Conservation (phyloP, 2,888 invertebrate species). For the Alloplasta piceator region DNA sequence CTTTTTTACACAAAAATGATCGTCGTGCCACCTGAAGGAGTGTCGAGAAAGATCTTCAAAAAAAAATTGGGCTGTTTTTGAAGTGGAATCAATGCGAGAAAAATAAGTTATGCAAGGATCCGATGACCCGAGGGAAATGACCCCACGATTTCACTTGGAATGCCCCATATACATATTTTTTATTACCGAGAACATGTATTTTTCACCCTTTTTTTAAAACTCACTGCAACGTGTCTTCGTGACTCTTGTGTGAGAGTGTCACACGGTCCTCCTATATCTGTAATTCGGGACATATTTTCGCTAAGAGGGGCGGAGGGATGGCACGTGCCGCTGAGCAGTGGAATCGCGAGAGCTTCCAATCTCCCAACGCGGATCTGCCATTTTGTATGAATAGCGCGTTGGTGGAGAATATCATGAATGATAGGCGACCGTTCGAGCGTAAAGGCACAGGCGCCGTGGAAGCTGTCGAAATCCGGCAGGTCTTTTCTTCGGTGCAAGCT, state of each 20-base stretch:
- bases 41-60: too few species aligned
- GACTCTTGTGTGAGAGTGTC: not conserved
- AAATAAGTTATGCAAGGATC: too few species aligned
- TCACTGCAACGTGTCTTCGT: not conserved
- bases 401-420: slow-evolving; percentile 65
- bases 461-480: slow-evolving; percentile 54
- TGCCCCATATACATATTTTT: slow-evolving; percentile 23
- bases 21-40: too few species aligned
- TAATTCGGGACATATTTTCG: slow-evolving; percentile 11
- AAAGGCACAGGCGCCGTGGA: slow-evolving; percentile 37
- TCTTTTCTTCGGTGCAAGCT: slow-evolving; percentile 3
- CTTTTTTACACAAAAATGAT: too few species aligned
- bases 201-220: not conserved
- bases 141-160: too few species aligned
- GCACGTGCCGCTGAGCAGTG: slow-evolving; percentile 46
- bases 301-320: not conserved
- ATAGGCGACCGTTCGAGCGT: slow-evolving; percentile 59
- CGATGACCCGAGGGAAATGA: too few species aligned
- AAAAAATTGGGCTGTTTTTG: too few species aligned
- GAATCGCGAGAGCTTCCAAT: slow-evolving; percentile 24
- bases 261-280: not conserved
- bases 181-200: slow-evolving; percentile 20
- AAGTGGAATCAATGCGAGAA: too few species aligned
- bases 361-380: slow-evolving; percentile 40
- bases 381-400: slow-evolving; percentile 63